Evolutionary conservation across 2,797 vertebrate species (phyloP).

Genomic region (Microcaecilia unicolor): DNA sequence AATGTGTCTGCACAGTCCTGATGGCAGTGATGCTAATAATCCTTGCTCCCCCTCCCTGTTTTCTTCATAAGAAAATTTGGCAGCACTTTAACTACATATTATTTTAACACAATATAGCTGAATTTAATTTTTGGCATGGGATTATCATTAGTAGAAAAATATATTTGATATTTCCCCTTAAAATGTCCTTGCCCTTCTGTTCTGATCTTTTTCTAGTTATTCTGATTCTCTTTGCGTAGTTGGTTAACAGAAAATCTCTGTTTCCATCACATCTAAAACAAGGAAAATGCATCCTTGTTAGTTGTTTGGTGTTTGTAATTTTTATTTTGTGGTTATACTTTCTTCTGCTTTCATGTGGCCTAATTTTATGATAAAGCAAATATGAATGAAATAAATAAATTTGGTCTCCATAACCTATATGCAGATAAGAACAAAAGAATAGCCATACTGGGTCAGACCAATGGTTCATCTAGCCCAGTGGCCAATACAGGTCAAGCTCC

Average conservation of each 20-base stretch:
- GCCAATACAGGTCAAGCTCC: too few relatives aligned
- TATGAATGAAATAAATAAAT: too few relatives aligned
- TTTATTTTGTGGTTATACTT: too few relatives aligned
- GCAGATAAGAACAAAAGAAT: too few relatives aligned
- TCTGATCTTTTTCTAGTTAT: not conserved
- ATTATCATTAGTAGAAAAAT: not conserved
- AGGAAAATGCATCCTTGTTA: not conserved
- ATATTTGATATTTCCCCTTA: not conserved
- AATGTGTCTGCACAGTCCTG: not conserved
- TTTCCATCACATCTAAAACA: not conserved
- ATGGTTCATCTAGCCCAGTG: too few relatives aligned
- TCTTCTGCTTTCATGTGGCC: too few relatives aligned
- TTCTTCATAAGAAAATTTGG: not conserved
- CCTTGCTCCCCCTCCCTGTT: too few relatives aligned
- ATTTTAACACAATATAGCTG: fast-evolving
- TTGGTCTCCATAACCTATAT: not conserved
- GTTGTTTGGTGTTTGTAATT: too few relatives aligned
- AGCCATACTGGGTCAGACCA: too few relatives aligned
- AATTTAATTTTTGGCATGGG: not conserved
- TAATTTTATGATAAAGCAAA: too few relatives aligned
- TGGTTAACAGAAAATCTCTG: not conserved
- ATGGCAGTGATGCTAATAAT: not conserved
- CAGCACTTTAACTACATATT: not conserved
- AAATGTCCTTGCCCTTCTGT: not conserved
- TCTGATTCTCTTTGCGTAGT: not conserved